A percentile compares a stretch with the other conserved stretches of the same genome.
phyloP scores from a whole-genome alignment of 2,888 invertebrate genomes.

The Lypha dubia region DNA sequence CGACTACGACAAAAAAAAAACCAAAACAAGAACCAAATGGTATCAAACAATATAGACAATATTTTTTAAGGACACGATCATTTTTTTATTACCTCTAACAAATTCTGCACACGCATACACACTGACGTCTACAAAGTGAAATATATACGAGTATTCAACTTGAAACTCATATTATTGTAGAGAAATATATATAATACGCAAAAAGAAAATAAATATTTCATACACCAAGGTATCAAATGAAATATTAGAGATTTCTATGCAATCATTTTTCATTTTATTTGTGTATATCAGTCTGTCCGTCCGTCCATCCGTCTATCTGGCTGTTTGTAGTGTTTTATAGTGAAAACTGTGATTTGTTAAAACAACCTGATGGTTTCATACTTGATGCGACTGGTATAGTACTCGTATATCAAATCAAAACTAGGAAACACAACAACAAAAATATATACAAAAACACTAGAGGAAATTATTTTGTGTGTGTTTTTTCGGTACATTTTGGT shows the following conservation, averaged over 20 bases:
- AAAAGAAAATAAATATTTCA: constrained; percentile 21
- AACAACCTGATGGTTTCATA: constrained; percentile 57
- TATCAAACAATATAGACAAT: constrained; percentile 40
- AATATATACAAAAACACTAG: not conserved
- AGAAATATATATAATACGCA: constrained; percentile 26
- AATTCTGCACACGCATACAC: not conserved
- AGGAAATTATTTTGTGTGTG: constrained; percentile 28
- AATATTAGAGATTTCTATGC: constrained; percentile 50
- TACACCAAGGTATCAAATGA: constrained; percentile 47
- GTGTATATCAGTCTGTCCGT: too few relatives aligned
- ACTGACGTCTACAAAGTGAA: constrained; percentile 13
- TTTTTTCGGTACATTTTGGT: constrained; percentile 27
- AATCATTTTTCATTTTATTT: constrained; percentile 25
- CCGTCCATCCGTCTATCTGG: not conserved
- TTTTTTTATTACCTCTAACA: constrained; percentile 53
- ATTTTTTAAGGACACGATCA: constrained; percentile 48
- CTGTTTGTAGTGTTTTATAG: constrained; percentile 37
- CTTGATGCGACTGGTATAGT: constrained; percentile 40
- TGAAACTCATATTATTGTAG: constrained; percentile 15
- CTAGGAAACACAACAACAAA: constrained; percentile 12
- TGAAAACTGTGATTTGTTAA: constrained; percentile 67
- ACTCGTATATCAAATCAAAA: constrained; percentile 38
- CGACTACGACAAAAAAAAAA: too few relatives aligned
- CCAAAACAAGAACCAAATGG: constrained; percentile 1
- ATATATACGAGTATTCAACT: constrained; percentile 15